A percentile compares a stretch with the other conserved stretches of the same genome.
Conservation (phyloP, 2,113 vertebrate genomes). For the Cyphomyrus plagiostoma region DNA sequence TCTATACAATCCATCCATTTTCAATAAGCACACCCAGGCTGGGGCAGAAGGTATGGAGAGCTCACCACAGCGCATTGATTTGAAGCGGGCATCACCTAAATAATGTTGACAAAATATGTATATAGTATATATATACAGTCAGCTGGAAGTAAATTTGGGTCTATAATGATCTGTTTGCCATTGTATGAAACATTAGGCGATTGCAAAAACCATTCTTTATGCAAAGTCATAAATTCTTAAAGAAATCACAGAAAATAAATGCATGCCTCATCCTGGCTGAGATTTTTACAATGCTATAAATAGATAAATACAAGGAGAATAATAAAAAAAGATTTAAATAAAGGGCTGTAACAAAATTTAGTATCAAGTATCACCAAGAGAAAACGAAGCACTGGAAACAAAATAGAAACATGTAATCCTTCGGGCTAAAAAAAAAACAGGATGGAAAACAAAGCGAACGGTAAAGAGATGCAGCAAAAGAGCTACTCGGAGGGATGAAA, state of each 20-base stretch:
- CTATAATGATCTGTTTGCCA: not conserved
- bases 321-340: not conserved
- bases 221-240: not conserved
- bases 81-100: not conserved
- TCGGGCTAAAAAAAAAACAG: not conserved
- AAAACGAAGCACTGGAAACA: not conserved
- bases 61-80: not conserved
- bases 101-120: not conserved
- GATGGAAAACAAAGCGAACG: not conserved
- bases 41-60: not conserved
- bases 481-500: not conserved
- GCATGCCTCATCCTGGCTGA: not conserved
- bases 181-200: not conserved
- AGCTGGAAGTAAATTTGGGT: not conserved
- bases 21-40: not conserved
- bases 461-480: not conserved
- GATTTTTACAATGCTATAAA: not conserved
- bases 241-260: not conserved
- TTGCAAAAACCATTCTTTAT: not conserved
- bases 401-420: not conserved
- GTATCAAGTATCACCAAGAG: not conserved
- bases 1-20: conserved; percentile 3
- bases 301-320: not conserved
- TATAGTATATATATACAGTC: not conserved
- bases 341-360: conserved; percentile 1